A percentile compares a stretch with the other conserved stretches of the same genome.
phyloP scores from a whole-genome alignment of 2,113 vertebrate genomes.

The Ciconia boyciana region DNA sequence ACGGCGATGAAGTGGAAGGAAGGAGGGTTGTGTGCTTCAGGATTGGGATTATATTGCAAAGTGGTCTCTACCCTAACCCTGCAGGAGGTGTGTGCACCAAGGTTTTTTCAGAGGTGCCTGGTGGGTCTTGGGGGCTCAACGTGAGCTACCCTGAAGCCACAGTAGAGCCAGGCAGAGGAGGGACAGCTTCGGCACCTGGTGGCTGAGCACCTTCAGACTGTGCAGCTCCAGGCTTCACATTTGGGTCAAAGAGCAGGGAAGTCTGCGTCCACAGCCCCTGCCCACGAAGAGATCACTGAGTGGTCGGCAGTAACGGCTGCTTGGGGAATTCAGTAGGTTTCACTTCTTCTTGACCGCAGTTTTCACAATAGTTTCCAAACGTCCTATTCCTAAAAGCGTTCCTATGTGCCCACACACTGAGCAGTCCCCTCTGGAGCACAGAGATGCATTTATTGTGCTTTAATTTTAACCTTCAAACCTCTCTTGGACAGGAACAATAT shows the following conservation, averaged over 20 bases:
- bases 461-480: background rate
- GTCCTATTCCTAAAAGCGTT: background rate
- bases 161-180: background rate
- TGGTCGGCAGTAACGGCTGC: background rate
- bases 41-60: background rate
- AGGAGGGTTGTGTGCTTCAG: background rate
- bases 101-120: background rate
- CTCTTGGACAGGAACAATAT: background rate
- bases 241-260: background rate
- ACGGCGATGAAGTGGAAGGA: background rate
- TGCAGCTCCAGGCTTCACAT: background rate
- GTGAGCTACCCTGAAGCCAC: background rate
- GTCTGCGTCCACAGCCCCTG: background rate
- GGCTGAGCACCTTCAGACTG: background rate
- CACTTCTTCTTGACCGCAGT: background rate
- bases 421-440: background rate
- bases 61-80: background rate
- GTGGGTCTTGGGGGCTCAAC: background rate
- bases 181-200: background rate
- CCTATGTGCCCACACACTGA: background rate
- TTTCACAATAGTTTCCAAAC: slow-evolving; percentile 10
- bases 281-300: background rate
- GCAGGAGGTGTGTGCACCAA: background rate
- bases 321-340: background rate
- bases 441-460: background rate